A percentile compares a stretch with the other conserved stretches of the same genome.
Conservation (phyloP, 1,140 invertebrate species). For the Macrobrachium rosenbergii region DNA sequence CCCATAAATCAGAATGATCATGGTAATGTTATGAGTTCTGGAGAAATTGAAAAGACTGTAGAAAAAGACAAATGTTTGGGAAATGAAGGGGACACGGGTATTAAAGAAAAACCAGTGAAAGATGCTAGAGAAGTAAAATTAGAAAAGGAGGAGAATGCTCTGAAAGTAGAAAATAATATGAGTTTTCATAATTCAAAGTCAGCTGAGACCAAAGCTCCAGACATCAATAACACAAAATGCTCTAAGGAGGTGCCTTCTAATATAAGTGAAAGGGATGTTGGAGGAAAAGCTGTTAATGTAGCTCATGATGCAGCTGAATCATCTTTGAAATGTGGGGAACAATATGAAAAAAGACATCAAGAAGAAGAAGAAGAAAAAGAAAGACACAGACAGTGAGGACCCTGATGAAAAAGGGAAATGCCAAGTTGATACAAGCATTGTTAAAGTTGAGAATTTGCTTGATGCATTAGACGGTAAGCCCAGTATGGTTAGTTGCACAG, state of each 20-base stretch:
- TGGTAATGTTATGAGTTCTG: no score
- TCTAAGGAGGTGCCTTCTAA: no score
- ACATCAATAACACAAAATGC: no score
- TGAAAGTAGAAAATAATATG: no score
- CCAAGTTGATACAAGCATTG: not conserved
- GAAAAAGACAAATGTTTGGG: not conserved
- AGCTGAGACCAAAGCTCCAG: not conserved
- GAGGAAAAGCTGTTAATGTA: no score
- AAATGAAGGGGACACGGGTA: not conserved
- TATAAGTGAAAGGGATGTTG: no score
- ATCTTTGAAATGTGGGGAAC: no score
- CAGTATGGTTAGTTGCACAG: not conserved
- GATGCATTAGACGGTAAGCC: not conserved
- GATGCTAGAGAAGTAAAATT: not conserved
- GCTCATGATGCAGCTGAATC: no score
- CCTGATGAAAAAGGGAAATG: not conserved
- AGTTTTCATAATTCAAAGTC: not conserved
- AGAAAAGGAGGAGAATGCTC: no score
- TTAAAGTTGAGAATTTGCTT: not conserved
- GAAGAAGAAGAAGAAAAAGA: conserved; percentile 34
- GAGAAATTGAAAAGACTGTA: no score
- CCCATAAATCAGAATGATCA: no score
- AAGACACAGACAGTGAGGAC: not conserved
- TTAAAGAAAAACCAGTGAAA: not conserved
- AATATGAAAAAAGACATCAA: not conserved